Evolutionary conservation across 2,888 invertebrate genomes (phyloP), one percentile per base, ranked within the genome.

Genomic region (Margaritifera margaritifera): DNA sequence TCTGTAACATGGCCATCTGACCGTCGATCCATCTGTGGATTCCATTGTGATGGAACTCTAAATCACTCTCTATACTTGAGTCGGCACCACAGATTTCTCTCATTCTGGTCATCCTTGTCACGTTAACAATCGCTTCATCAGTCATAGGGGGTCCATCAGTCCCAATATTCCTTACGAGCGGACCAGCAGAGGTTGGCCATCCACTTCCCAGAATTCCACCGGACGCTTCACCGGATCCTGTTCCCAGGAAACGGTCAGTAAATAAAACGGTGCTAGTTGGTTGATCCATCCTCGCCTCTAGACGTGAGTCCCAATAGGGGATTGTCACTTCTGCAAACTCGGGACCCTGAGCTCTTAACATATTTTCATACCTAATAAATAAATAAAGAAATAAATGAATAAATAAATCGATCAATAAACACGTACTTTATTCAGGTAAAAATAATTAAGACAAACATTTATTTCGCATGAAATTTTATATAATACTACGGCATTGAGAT

Each of bases 281-380:
- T 51, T 73, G 66, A 6, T 72, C 72, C 2, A 76, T 62, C 24
- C 72, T 61, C 6, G 59, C 62, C 56, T 85, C 85, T n/a, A 84
- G 61, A 3, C 79, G 72, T 8, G 79, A 79, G 69, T 85, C 84
- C 82, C 83, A 84, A 74, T 83, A 86, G 0, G 86, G 85, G 5
- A 86, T 31, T 11, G 80, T 76, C 0, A 85, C 74, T 8, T 71
- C 64, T 6, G 74, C 73, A 18, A 83, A 79, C 22, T 67, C 53
- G 0, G 80, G 80, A 19, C 81, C 81, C 54, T 84, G 80, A 18
- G 80, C 81, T 50, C 74, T 67, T 11, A 86, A 71, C 31, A 84
- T 83, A 6, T 81, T 77, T 67, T 86, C 84, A 64, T 76, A 80
- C 79, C 86, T 84, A 66, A 58, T n/a, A 73, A n/a, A 27, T 56